Percentiles rank a stretch among this genome's conserved stretches.
Conservation (phyloP, 2,797 vertebrate genomes). For the Acipenser ruthenus region DNA sequence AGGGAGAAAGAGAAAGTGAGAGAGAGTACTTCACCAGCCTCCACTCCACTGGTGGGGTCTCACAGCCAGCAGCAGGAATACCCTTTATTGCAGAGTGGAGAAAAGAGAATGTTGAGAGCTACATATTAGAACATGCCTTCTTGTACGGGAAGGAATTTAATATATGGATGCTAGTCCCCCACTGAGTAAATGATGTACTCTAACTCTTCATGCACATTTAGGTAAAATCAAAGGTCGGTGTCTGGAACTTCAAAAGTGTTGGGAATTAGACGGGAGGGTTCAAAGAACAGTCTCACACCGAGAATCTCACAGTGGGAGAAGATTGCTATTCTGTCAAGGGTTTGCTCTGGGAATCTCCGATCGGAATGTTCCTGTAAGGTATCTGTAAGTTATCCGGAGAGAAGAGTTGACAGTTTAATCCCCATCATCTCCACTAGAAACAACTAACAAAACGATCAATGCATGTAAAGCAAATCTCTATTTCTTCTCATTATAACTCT, state of each 20-base stretch:
- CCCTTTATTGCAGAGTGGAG: constrained; percentile 25
- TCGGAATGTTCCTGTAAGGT: too few relatives aligned
- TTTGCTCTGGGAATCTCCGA: neutral
- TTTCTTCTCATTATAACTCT: neutral
- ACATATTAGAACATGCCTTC: constrained; percentile 18
- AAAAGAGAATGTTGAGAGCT: constrained; percentile 28
- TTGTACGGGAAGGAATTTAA: constrained; percentile 8
- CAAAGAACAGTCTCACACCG: neutral
- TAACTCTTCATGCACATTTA: constrained; percentile 13
- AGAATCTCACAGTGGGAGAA: neutral
- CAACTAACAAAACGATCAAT: constrained; percentile 1
- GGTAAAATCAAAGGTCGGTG: constrained; percentile 17
- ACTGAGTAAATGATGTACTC: constrained; percentile 13
- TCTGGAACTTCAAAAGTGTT: constrained; percentile 3
- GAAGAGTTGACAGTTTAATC: neutral
- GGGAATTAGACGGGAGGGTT: neutral
- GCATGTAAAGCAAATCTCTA: neutral
- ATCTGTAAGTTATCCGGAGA: too few relatives aligned
- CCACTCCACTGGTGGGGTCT: neutral
- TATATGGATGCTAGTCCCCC: neutral
- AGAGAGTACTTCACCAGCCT: neutral
- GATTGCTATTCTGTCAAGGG: neutral
- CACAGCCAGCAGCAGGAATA: constrained; percentile 24
- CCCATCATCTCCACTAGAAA: neutral
- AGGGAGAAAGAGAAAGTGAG: neutral